Percentiles rank a stretch among this genome's conserved stretches.
Evolutionary conservation across 1,140 invertebrate species (phyloP).

Genomic region (Diabrotica undecimpunctata): DNA sequence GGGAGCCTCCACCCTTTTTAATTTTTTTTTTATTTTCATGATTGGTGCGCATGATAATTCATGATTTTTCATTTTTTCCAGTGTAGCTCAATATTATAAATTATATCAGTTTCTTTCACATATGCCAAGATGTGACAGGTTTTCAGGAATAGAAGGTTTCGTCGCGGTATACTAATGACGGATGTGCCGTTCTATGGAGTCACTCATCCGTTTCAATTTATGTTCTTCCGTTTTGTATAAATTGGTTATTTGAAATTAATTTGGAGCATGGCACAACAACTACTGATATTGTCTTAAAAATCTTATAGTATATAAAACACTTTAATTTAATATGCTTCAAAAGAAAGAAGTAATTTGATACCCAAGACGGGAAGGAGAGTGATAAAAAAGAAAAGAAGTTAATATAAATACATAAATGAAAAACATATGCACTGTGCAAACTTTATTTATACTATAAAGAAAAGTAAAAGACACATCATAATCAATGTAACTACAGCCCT

Average conservation of each 20-base stretch:
- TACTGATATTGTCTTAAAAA: background rate
- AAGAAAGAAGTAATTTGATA: too few species aligned
- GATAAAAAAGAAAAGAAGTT: too few species aligned
- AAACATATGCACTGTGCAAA: too few species aligned
- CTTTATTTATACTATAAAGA: too few species aligned
- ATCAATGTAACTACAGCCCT: too few species aligned
- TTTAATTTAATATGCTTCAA: too few species aligned
- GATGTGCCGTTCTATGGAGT: slow-evolving; percentile 44
- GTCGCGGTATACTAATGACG: slow-evolving; percentile 42
- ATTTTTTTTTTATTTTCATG: background rate
- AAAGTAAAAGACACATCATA: too few species aligned
- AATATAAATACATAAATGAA: too few species aligned
- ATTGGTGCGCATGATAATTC: background rate
- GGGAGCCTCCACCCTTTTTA: too few species aligned
- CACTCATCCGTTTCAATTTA: slow-evolving; percentile 44
- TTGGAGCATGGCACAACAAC: background rate
- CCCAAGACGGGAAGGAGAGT: too few species aligned
- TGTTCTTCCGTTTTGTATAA: slow-evolving; percentile 39
- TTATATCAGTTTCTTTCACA: slow-evolving; percentile 25
- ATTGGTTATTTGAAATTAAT: slow-evolving; percentile 11
- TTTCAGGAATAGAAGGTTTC: slow-evolving; percentile 22
- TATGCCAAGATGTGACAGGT: slow-evolving; percentile 19
- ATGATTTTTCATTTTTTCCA: background rate
- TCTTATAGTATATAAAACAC: too few species aligned
- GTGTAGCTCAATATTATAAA: background rate